Percentiles rank a stretch among this genome's conserved stretches.
Evolutionary conservation across 2,888 invertebrate species (phyloP).

Genomic region (Branchellion lobata): DNA sequence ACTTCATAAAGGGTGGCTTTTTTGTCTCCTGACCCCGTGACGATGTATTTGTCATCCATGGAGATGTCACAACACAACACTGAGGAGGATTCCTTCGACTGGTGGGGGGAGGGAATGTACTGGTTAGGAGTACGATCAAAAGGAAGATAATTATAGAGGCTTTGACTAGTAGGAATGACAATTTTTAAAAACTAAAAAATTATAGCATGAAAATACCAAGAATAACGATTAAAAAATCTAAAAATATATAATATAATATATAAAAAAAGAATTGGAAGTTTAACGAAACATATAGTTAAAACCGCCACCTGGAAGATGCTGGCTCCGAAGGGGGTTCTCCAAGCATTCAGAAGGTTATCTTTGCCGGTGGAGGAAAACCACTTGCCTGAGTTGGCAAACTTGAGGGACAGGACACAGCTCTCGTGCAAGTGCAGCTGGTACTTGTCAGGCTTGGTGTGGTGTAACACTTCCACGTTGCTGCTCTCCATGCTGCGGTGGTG

Average conservation of each 20-base stretch:
- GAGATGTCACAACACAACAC: constrained; percentile 96
- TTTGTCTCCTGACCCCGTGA: constrained; percentile 94
- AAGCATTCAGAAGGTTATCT: constrained; percentile 88
- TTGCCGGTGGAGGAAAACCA: constrained; percentile 95
- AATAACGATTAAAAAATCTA: no score
- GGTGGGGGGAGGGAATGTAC: constrained; percentile 52
- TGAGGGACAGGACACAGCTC: constrained; percentile 87
- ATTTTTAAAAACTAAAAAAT: no score
- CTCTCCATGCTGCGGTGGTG: constrained; percentile 76
- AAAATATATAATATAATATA: no score
- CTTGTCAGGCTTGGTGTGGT: constrained; percentile 78
- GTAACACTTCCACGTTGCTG: constrained; percentile 85
- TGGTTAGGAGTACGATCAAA: no score
- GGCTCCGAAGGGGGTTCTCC: constrained; percentile 91
- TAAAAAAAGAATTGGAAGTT: no score
- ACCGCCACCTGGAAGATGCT: constrained; percentile 95
- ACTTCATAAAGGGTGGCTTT: constrained; percentile 95
- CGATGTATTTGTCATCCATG: constrained; percentile 91
- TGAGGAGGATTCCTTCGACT: constrained; percentile 85
- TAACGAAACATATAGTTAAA: no score
- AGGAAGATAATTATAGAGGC: no score
- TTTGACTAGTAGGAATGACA: no score
- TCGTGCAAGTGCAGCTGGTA: constrained; percentile 93
- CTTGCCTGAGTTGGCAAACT: constrained; percentile 89
- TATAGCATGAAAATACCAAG: no score